A percentile compares a stretch with the other conserved stretches of the same genome.
phyloP scores from a whole-genome alignment of 1,140 invertebrate genomes.

The Cyclina sinensis region DNA sequence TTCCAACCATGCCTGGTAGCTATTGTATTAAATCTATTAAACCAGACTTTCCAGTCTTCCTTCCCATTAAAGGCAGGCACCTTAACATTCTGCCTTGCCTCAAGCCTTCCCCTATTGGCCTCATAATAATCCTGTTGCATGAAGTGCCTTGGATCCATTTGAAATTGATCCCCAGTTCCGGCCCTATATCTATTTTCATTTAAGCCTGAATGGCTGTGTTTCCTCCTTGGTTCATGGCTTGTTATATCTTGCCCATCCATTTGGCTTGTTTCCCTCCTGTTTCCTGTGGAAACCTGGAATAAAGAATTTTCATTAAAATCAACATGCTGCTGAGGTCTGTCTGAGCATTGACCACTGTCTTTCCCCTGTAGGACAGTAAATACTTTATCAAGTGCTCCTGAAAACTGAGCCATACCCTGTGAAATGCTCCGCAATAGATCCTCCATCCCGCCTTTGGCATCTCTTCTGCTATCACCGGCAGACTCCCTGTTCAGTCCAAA shows the following conservation, averaged over 20 bases:
- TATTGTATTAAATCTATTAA: slow-evolving; percentile 13
- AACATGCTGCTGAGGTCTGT: background rate
- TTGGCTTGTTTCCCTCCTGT: too few species aligned
- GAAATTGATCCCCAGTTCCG: too few species aligned
- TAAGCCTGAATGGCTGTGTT: too few species aligned
- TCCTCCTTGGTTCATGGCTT: too few species aligned
- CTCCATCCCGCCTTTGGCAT: background rate
- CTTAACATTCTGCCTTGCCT: too few species aligned
- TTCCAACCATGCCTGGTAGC: background rate
- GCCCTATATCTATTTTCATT: too few species aligned
- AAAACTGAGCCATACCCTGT: background rate
- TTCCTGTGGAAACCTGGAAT: too few species aligned
- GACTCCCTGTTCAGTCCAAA: background rate
- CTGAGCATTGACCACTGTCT: background rate
- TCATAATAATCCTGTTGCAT: too few species aligned
- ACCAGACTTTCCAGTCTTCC: slow-evolving; percentile 45
- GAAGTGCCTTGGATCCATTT: too few species aligned
- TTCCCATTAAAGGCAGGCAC: background rate
- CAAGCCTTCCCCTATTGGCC: too few species aligned
- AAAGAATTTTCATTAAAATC: background rate
- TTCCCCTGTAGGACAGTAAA: background rate
- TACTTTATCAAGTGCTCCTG: background rate
- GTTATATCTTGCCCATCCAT: too few species aligned
- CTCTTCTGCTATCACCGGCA: background rate
- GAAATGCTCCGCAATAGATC: background rate